These are phyloP conservation scores for Orbicella faveolata DNA, from an alignment of 64 coral and sea anemone species.

Conservation along the genomic window DNA sequence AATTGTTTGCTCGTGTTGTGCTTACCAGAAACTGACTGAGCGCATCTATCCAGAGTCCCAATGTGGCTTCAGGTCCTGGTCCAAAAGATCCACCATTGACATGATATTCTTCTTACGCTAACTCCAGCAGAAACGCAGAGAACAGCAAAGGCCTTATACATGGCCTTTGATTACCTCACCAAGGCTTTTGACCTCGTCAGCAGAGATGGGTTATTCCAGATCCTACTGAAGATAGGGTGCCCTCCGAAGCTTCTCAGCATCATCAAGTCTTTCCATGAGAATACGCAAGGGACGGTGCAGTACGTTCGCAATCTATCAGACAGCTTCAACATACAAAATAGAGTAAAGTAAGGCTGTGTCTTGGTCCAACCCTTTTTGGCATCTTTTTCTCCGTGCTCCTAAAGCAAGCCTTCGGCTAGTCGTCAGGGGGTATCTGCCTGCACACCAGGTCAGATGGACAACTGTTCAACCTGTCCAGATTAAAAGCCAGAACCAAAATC, in stretches of 20 bases:
- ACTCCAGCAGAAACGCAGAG: too few species aligned
- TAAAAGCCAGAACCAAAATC: not conserved
- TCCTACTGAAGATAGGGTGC: constrained; percentile 1
- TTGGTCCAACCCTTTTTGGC: not conserved
- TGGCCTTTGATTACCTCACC: not conserved
- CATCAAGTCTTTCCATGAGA: not conserved
- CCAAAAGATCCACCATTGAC: too few species aligned
- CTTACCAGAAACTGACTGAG: too few species aligned
- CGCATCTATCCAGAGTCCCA: too few species aligned
- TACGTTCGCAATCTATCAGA: not conserved
- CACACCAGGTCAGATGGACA: not conserved
- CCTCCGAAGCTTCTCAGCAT: not conserved
- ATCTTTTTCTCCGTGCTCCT: not conserved
- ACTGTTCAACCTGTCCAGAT: not conserved
- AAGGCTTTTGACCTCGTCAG: not conserved
- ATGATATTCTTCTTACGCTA: too few species aligned
- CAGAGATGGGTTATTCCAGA: not conserved
- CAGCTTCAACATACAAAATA: not conserved
- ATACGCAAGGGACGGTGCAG: not conserved
- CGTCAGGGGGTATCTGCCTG: not conserved
- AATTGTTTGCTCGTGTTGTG: too few species aligned
- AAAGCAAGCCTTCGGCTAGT: not conserved
- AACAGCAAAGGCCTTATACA: not conserved
- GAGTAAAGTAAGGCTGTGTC: constrained; percentile 7
- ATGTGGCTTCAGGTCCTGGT: too few species aligned